Evolutionary conservation across 2,888 invertebrate species (phyloP).

Genomic region (Lathronympha strigana): DNA sequence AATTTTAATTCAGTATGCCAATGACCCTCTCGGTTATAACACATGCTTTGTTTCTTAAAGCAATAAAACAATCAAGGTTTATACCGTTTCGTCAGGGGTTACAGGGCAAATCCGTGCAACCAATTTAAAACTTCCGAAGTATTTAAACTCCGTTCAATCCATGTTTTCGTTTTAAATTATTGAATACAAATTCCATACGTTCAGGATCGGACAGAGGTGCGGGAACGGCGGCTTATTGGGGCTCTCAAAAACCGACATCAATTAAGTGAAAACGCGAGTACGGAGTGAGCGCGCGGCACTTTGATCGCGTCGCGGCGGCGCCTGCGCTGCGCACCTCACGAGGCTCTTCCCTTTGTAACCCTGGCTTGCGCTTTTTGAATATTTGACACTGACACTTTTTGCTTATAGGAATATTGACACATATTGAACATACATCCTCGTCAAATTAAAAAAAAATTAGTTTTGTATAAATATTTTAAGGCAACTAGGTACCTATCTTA

Average conservation of each 20-base stretch:
- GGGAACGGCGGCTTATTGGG: conserved; percentile 69
- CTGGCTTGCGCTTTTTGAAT: neutral
- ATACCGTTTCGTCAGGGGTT: too few relatives aligned
- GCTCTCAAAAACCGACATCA: conserved; percentile 79
- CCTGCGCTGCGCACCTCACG: conserved; percentile 48
- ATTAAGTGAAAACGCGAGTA: conserved; percentile 65
- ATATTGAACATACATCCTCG: too few relatives aligned
- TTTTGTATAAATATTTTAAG: too few relatives aligned
- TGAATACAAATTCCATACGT: conserved; percentile 78
- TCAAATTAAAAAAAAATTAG: too few relatives aligned
- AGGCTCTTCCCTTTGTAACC: conserved; percentile 41
- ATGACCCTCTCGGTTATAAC: too few relatives aligned
- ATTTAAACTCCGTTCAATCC: conserved; percentile 26
- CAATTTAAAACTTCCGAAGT: conserved; percentile 12
- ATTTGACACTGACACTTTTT: too few relatives aligned
- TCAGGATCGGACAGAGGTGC: conserved; percentile 65
- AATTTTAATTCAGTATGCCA: too few relatives aligned
- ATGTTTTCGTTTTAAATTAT: conserved; percentile 60
- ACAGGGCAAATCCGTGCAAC: neutral
- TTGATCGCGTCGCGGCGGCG: conserved; percentile 63
- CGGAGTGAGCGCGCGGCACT: conserved; percentile 55
- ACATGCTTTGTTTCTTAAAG: too few relatives aligned
- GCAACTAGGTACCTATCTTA: too few relatives aligned
- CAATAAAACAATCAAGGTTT: too few relatives aligned
- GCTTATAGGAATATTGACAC: too few relatives aligned